These are phyloP conservation scores for Miichthys miiuy DNA, from an alignment of 2,797 vertebrate species.

Conservation along the genomic window DNA sequence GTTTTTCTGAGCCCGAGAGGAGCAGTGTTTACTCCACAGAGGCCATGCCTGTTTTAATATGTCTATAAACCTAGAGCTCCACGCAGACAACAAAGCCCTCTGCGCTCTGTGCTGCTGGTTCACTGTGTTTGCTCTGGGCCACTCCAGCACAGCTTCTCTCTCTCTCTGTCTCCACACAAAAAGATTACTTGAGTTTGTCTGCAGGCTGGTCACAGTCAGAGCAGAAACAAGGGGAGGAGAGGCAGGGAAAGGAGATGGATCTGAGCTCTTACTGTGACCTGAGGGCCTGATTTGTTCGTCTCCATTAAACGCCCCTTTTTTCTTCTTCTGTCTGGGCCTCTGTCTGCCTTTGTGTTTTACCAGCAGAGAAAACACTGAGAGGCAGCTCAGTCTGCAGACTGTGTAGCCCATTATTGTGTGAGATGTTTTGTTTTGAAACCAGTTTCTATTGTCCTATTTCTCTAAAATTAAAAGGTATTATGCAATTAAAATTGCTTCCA, in stretches of 20 bases:
- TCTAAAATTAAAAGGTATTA: not conserved
- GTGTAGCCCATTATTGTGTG: not conserved
- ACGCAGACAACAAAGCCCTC: conserved; percentile 68
- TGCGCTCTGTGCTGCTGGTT: conserved; percentile 41
- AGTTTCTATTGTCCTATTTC: not conserved
- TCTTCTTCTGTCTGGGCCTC: conserved; percentile 34
- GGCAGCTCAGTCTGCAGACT: not conserved
- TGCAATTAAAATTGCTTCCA: not conserved
- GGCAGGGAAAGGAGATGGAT: conserved; percentile 25
- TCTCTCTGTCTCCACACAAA: not conserved
- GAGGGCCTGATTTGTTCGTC: conserved; percentile 50
- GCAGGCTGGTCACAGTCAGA: conserved; percentile 53
- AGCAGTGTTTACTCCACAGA: conserved; percentile 35
- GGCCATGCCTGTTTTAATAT: conserved; percentile 28
- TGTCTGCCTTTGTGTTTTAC: conserved; percentile 42
- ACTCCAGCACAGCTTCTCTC: conserved; percentile 20
- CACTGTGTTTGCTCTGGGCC: conserved; percentile 55
- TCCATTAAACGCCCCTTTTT: conserved; percentile 20
- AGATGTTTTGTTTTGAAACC: conserved; percentile 1
- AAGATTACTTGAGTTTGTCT: conserved; percentile 49
- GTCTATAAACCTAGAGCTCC: conserved; percentile 52
- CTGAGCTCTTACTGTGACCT: conserved; percentile 35
- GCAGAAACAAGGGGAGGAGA: conserved; percentile 1
- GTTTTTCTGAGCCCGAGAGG: conserved; percentile 18
- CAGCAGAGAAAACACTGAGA: not conserved